These are phyloP conservation scores for Xenopus petersii DNA, from an alignment of 2,797 vertebrate species.

Conservation along the genomic window DNA sequence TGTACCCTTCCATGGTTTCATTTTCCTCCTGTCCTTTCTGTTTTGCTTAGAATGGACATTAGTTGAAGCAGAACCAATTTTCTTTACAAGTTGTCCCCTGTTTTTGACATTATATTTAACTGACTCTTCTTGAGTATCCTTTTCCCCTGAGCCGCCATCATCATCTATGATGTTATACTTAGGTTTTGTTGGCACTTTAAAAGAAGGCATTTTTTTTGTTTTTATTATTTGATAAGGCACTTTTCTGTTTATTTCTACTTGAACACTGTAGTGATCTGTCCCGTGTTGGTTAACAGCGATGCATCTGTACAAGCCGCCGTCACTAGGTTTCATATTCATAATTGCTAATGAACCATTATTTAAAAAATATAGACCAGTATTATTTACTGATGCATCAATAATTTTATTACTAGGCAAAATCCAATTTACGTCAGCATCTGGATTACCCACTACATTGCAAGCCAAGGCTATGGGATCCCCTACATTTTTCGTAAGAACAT, in stretches of 20 bases:
- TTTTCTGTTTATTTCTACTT: conserved; percentile 66
- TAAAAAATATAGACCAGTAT: conserved; percentile 63
- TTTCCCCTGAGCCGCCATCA: conserved; percentile 75
- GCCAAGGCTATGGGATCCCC: conserved; percentile 70
- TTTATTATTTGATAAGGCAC: conserved; percentile 60
- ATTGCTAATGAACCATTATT: conserved; percentile 77
- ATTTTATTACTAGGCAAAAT: conserved; percentile 74
- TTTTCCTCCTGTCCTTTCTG: conserved; percentile 60
- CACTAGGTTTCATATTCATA: conserved; percentile 61
- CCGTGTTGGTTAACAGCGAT: conserved; percentile 81
- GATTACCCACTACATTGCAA: conserved; percentile 68
- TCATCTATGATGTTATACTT: conserved; percentile 59
- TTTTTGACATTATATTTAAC: conserved; percentile 45
- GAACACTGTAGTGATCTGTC: conserved; percentile 68
- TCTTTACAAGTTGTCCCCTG: conserved; percentile 44
- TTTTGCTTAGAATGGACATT: conserved; percentile 50
- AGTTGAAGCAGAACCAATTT: conserved; percentile 30
- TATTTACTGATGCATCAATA: conserved; percentile 62
- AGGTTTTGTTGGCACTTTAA: conserved; percentile 64
- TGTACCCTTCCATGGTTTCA: conserved; percentile 57
- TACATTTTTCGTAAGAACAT: conserved; percentile 59
- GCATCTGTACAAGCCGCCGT: conserved; percentile 84
- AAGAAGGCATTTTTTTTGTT: conserved; percentile 57
- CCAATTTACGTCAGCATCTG: conserved; percentile 81
- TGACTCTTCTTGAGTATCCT: conserved; percentile 30